Percentiles rank a stretch among this genome's conserved stretches.
phyloP scores from a whole-genome alignment of 2,888 invertebrate genomes.

The Drosophila basisetae region DNA sequence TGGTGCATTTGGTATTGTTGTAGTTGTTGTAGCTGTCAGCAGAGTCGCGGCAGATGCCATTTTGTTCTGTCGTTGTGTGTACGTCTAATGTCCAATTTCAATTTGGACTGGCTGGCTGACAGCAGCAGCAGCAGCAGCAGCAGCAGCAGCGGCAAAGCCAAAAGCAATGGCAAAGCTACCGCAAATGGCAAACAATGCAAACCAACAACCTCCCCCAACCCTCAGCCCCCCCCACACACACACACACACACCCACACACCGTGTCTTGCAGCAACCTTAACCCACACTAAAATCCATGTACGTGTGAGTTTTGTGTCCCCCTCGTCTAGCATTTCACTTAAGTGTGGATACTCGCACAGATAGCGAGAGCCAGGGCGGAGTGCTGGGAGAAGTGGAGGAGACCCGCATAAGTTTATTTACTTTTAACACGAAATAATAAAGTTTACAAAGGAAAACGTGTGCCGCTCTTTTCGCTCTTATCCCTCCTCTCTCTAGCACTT shows the following conservation, averaged over 20 bases:
- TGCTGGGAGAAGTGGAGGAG: neutral
- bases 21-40: slow-evolving; percentile 52
- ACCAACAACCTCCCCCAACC: slow-evolving; percentile 24
- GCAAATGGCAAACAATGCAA: slow-evolving; percentile 80
- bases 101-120: slow-evolving; percentile 71
- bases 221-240: neutral
- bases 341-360: slow-evolving; percentile 57
- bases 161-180: slow-evolving; percentile 58
- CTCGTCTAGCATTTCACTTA: slow-evolving; percentile 64
- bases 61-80: slow-evolving; percentile 65
- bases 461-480: slow-evolving; percentile 32
- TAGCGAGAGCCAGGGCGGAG: slow-evolving; percentile 1
- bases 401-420: slow-evolving; percentile 77
- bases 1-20: slow-evolving; percentile 15
- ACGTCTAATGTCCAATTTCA: slow-evolving; percentile 81
- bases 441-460: slow-evolving; percentile 80
- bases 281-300: slow-evolving; percentile 17
- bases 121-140: slow-evolving; percentile 12
- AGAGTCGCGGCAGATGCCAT: slow-evolving; percentile 63
- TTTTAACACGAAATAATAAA: slow-evolving; percentile 81
- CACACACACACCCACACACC: neutral
- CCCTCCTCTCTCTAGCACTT: neutral
- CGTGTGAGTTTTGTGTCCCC: slow-evolving; percentile 26
- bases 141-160: slow-evolving; percentile 21
- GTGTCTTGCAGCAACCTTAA: neutral